phyloP scores from a whole-genome alignment of 2,888 invertebrate genomes.

The Eurytoma adleriae region DNA sequence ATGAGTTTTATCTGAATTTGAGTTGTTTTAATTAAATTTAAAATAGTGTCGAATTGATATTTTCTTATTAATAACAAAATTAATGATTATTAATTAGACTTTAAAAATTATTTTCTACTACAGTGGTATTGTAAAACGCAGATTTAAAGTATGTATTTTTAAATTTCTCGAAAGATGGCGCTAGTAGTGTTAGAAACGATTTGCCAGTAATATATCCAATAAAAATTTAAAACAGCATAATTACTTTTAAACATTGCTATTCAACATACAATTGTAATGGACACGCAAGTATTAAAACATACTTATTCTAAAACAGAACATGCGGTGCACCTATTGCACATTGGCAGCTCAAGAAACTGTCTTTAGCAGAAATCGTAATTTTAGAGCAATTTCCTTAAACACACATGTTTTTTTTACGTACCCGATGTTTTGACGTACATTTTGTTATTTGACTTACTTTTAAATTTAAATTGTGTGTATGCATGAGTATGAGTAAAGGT shows the following conservation, averaged over 20 bases:
- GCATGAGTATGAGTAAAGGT: constrained; percentile 4
- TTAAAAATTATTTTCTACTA: background rate
- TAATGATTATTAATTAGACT: no score
- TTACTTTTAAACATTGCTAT: no score
- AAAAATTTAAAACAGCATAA: background rate
- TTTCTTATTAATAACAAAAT: no score
- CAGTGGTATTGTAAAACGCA: background rate
- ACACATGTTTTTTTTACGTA: constrained; percentile 40
- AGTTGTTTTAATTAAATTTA: no score
- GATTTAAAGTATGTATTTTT: background rate
- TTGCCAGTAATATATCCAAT: background rate
- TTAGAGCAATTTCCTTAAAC: constrained; percentile 21
- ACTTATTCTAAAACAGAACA: constrained; percentile 50
- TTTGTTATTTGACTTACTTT: constrained; percentile 35
- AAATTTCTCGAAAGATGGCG: background rate
- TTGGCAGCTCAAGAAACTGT: constrained; percentile 38
- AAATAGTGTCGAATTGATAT: no score
- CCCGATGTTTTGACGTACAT: constrained; percentile 34
- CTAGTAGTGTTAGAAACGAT: background rate
- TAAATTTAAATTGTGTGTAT: constrained; percentile 7
- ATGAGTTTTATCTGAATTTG: no score
- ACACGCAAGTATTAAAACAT: constrained; percentile 35
- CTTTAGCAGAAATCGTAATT: constrained; percentile 29
- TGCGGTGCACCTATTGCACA: constrained; percentile 55
- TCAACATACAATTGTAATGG: background rate